phyloP scores from a whole-genome alignment of 2,797 vertebrate genomes.

The Meda fulgida region DNA sequence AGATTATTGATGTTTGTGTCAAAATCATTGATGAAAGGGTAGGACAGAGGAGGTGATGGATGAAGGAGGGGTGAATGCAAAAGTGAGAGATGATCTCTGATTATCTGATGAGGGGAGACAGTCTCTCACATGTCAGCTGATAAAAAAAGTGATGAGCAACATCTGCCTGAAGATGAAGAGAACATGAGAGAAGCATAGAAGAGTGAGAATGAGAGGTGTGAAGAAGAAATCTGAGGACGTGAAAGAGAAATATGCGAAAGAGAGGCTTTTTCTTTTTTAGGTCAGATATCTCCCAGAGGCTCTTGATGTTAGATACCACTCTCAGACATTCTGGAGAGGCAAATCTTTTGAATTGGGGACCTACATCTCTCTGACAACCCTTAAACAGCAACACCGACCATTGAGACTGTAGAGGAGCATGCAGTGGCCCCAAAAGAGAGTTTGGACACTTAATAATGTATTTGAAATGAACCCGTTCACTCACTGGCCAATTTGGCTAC shows the following conservation, averaged over 20 bases:
- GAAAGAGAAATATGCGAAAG: not conserved
- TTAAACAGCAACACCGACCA: constrained; percentile 23
- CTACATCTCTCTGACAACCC: constrained; percentile 24
- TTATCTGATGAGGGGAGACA: not conserved
- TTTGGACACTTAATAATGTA: not conserved
- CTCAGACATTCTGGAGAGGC: not conserved
- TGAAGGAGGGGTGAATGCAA: not conserved
- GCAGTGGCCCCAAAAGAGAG: not conserved
- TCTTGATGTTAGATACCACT: constrained; percentile 47
- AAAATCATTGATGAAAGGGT: not conserved
- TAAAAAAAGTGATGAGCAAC: not conserved
- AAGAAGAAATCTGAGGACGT: constrained; percentile 25
- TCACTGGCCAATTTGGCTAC: not conserved
- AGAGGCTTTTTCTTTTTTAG: constrained; percentile 36
- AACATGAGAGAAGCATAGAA: not conserved
- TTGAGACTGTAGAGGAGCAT: not conserved
- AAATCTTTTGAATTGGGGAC: constrained; percentile 26
- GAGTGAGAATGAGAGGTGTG: constrained; percentile 12
- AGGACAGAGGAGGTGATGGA: not conserved
- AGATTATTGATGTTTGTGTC: not conserved
- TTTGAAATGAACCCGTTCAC: not conserved
- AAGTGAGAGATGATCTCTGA: constrained; percentile 9
- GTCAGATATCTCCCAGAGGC: constrained; percentile 41
- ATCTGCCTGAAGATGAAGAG: not conserved
- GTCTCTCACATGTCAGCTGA: not conserved